phyloP scores from a whole-genome alignment of 2,888 invertebrate genomes.

The Dryadula phaetusa region DNA sequence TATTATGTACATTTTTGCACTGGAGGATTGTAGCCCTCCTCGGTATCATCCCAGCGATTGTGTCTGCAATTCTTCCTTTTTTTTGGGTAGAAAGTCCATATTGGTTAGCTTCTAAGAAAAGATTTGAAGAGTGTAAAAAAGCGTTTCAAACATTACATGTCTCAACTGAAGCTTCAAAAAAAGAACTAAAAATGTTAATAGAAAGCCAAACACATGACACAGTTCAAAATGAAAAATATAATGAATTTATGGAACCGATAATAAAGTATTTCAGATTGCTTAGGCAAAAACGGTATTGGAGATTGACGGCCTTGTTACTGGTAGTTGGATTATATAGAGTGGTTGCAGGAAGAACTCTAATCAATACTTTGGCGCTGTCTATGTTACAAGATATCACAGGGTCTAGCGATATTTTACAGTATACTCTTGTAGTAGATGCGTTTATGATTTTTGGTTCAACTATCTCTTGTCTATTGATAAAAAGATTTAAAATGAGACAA shows the following conservation, averaged over 20 bases:
- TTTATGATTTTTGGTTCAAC: slow-evolving; percentile 42
- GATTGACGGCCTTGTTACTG: slow-evolving; percentile 17
- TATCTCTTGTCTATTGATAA: slow-evolving; percentile 40
- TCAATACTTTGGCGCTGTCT: slow-evolving; percentile 46
- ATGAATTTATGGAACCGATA: neutral
- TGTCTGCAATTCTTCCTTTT: slow-evolving; percentile 40
- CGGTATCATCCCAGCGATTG: slow-evolving; percentile 42
- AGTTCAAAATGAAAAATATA: slow-evolving; percentile 1
- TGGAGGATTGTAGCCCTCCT: slow-evolving; percentile 47
- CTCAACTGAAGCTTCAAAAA: slow-evolving; percentile 30
- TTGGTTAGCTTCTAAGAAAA: slow-evolving; percentile 48
- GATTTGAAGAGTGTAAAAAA: slow-evolving; percentile 41
- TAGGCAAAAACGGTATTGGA: slow-evolving; percentile 39
- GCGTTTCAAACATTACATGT: slow-evolving; percentile 47
- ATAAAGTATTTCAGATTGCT: slow-evolving; percentile 23
- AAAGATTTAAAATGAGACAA: slow-evolving; percentile 41
- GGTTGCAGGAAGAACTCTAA: slow-evolving; percentile 43
- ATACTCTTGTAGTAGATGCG: slow-evolving; percentile 44
- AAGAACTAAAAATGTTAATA: slow-evolving; percentile 44
- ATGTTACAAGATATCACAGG: slow-evolving; percentile 47
- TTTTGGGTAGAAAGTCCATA: slow-evolving; percentile 49
- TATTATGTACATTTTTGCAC: slow-evolving; percentile 44
- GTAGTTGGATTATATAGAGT: slow-evolving; percentile 41
- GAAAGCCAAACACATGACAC: slow-evolving; percentile 37
- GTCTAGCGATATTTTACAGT: slow-evolving; percentile 42